phyloP scores from a whole-genome alignment of 2,888 invertebrate species.

The Eurytoma adleriae region DNA sequence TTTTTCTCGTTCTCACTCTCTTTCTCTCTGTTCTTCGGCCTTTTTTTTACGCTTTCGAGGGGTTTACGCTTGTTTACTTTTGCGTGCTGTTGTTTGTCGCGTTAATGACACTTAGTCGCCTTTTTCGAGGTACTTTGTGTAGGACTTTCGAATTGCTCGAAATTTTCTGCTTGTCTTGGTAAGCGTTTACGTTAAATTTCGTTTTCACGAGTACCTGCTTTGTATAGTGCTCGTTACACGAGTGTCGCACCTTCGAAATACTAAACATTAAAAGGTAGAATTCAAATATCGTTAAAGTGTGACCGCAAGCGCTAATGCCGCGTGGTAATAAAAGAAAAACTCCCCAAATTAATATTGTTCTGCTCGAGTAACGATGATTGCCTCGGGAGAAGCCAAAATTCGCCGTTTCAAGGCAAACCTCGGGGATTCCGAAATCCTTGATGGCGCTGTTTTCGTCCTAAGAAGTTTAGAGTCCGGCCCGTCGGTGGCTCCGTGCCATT shows the following conservation, averaged over 20 bases:
- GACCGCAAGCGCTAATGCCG: too few species aligned
- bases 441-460: slow-evolving; percentile 22
- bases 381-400: slow-evolving; percentile 20
- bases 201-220: too few species aligned
- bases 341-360: slow-evolving; percentile 15
- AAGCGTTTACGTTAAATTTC: too few species aligned
- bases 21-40: neutral
- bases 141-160: too few species aligned
- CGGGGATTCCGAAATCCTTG: slow-evolving; percentile 21
- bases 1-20: neutral
- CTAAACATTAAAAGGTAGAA: too few species aligned
- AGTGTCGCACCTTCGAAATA: too few species aligned
- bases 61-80: neutral
- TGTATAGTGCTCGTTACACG: too few species aligned
- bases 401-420: slow-evolving; percentile 20
- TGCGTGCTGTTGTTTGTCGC: neutral
- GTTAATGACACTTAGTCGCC: too few species aligned
- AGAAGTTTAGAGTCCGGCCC: slow-evolving; percentile 24
- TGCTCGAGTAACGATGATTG: neutral
- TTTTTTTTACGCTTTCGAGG: neutral
- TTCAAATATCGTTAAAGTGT: too few species aligned
- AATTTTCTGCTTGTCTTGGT: too few species aligned
- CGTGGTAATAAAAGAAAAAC: neutral
- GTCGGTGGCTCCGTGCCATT: slow-evolving; percentile 38
- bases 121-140: too few species aligned